Evolutionary conservation across 2,888 invertebrate genomes (phyloP).

Genomic region (Erannis defoliaria): DNA sequence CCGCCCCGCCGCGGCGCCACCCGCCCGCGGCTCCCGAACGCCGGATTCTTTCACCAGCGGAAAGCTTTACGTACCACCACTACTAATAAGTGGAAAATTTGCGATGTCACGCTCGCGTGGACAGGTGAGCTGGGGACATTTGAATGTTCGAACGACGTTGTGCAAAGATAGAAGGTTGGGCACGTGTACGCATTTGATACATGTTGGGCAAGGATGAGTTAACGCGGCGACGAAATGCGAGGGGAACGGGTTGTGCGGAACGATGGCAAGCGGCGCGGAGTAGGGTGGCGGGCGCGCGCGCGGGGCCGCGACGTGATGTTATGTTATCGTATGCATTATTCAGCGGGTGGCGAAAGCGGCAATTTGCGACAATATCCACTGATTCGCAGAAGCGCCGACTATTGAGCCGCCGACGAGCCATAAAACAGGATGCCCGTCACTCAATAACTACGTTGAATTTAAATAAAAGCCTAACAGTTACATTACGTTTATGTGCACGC

Average conservation of each 20-base stretch:
- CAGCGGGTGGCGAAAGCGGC: conserved; percentile 85
- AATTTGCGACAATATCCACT: conserved; percentile 86
- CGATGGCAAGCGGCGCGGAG: conserved; percentile 49
- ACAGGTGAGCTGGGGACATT: conserved; percentile 46
- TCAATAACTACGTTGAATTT: conserved; percentile 79
- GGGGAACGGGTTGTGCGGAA: conserved; percentile 60
- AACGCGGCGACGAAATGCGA: conserved; percentile 58
- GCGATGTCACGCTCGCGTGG: neutral
- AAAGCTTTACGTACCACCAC: conserved; percentile 25
- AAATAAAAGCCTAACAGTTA: conserved; percentile 66
- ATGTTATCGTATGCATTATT: conserved; percentile 86
- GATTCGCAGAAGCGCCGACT: conserved; percentile 82
- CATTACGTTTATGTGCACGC: conserved; percentile 28
- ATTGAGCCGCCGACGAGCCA: conserved; percentile 79
- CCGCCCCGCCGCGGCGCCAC: conserved; percentile 16
- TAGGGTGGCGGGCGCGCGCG: conserved; percentile 50
- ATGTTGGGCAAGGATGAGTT: conserved; percentile 64
- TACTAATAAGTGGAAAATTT: conserved; percentile 36
- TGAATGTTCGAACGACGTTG: conserved; percentile 56
- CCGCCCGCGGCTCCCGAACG: conserved; percentile 13
- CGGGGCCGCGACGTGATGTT: conserved; percentile 77
- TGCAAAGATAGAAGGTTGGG: conserved; percentile 62
- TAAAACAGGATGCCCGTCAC: conserved; percentile 82
- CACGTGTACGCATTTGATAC: conserved; percentile 62
- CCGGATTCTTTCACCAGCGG: conserved; percentile 22